These are phyloP conservation scores for Philopedon plagiatum DNA, from an alignment of 2,888 invertebrate genomes.

Conservation along the genomic window DNA sequence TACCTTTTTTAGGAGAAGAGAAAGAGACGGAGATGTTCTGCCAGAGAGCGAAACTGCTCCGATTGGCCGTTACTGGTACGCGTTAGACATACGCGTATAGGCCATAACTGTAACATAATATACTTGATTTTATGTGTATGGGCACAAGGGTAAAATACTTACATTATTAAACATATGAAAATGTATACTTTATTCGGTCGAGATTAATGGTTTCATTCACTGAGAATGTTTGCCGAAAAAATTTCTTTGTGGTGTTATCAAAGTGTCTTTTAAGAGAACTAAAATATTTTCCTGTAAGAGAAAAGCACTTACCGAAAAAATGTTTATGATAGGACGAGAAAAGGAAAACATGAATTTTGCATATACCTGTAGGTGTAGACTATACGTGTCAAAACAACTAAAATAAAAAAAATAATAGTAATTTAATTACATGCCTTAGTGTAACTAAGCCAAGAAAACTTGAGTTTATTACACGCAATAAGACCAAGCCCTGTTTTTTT, in stretches of 20 bases:
- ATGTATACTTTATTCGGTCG: not conserved
- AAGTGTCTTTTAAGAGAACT: not conserved
- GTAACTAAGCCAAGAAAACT: too few species aligned
- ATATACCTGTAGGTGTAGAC: too few species aligned
- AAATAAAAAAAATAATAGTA: too few species aligned
- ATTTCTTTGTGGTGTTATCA: not conserved
- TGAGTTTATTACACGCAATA: too few species aligned
- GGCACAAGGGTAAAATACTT: not conserved
- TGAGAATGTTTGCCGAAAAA: not conserved
- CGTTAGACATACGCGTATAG: too few species aligned
- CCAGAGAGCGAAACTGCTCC: conserved; percentile 86
- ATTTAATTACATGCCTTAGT: too few species aligned
- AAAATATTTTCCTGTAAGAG: not conserved
- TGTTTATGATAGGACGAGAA: not conserved
- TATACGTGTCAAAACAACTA: too few species aligned
- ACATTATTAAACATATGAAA: not conserved
- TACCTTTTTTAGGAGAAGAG: conserved; percentile 83
- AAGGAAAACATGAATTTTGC: not conserved
- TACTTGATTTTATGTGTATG: too few species aligned
- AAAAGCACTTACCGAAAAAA: not conserved
- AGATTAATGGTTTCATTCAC: not conserved
- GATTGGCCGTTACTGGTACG: conserved; percentile 71
- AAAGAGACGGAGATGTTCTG: conserved; percentile 82
- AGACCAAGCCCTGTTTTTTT: too few species aligned
- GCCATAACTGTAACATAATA: too few species aligned